These are phyloP conservation scores for Apeira syringaria DNA, from an alignment of 2,888 invertebrate genomes.

Conservation along the genomic window DNA sequence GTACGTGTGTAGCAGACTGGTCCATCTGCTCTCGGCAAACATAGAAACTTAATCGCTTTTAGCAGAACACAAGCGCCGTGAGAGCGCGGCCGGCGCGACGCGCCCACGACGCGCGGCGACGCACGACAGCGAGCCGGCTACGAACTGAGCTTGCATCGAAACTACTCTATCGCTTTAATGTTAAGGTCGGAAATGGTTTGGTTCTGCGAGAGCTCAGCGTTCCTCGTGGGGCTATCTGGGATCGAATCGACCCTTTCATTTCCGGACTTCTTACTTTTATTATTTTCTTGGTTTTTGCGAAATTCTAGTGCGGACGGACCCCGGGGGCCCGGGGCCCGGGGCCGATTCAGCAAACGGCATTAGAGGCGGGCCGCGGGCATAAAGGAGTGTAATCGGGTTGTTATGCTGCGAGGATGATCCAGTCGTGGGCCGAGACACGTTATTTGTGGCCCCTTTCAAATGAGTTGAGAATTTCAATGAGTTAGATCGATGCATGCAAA, in stretches of 20 bases:
- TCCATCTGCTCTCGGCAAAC: constrained; percentile 10
- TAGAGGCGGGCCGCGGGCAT: neutral
- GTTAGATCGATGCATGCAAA: neutral
- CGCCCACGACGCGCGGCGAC: too few relatives aligned
- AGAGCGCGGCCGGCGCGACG: too few relatives aligned
- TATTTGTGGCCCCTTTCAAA: constrained; percentile 1
- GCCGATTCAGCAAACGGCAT: constrained; percentile 8
- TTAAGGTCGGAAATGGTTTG: neutral
- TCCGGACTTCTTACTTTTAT: constrained; percentile 50
- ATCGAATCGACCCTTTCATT: constrained; percentile 58
- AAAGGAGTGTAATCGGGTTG: constrained; percentile 25
- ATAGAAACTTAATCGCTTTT: constrained; percentile 4
- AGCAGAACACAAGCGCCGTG: neutral
- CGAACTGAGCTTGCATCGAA: too few relatives aligned
- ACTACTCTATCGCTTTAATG: neutral
- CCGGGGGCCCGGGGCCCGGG: constrained; percentile 11
- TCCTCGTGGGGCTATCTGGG: constrained; percentile 35
- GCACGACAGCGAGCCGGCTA: too few relatives aligned
- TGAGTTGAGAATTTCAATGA: constrained; percentile 2
- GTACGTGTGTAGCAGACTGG: too few relatives aligned
- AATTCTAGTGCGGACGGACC: constrained; percentile 27
- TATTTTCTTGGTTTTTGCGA: constrained; percentile 46
- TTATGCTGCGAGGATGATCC: constrained; percentile 13
- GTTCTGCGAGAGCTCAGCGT: neutral
- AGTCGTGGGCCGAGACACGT: neutral